Evolutionary conservation across 2,797 vertebrate genomes (phyloP).

Genomic region (Natrix natrix): DNA sequence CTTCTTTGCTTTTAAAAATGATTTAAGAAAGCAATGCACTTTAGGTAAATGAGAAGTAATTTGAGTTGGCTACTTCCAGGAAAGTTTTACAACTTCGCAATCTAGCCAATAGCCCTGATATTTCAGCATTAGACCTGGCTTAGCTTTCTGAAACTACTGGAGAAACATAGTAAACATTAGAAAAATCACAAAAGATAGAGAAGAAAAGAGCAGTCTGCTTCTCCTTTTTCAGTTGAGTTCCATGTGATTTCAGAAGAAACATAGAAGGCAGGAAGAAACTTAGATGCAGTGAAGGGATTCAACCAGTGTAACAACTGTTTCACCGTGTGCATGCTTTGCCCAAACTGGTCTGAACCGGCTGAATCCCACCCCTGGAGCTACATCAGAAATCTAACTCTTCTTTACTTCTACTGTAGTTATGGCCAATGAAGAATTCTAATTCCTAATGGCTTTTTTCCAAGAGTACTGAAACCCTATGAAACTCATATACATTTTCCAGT

Average conservation of each 20-base stretch:
- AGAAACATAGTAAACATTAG: background rate
- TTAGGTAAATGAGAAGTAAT: background rate
- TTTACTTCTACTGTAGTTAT: background rate
- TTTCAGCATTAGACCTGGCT: background rate
- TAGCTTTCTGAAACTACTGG: background rate
- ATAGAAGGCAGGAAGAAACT: background rate
- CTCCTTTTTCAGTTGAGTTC: background rate
- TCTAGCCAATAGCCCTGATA: background rate
- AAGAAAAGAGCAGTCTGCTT: background rate
- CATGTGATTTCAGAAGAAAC: background rate
- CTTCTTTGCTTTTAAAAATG: background rate
- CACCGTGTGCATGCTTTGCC: too few relatives aligned
- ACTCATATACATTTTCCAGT: background rate
- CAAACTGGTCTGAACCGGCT: too few relatives aligned
- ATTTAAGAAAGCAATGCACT: background rate
- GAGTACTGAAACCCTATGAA: background rate
- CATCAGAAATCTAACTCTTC: too few relatives aligned
- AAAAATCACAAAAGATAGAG: background rate
- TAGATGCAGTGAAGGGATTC: background rate
- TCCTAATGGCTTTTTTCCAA: background rate
- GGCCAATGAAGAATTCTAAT: background rate
- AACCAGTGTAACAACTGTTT: too few relatives aligned
- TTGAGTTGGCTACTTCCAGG: background rate
- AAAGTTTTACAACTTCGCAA: background rate
- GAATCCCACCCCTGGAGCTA: background rate